Evolutionary conservation across 2,797 vertebrate genomes (phyloP), one percentile per base, ranked within the genome.

Genomic region (Sebastes hopkinsi): DNA sequence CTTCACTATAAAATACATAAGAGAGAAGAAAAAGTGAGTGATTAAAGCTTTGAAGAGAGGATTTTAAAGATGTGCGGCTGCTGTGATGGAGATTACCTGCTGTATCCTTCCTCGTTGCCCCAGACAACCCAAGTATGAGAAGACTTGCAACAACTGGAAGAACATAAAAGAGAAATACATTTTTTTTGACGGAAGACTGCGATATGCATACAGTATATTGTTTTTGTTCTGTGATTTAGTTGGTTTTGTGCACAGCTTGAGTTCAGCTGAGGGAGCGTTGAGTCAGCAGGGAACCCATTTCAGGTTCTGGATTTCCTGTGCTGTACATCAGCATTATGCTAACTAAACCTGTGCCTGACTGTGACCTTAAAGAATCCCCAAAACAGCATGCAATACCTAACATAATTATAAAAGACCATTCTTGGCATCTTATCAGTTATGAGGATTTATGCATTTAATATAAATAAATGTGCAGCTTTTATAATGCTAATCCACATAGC

Each of bases 111-210:
- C 98, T 99, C 89, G 98, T 97, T 95, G 98, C 97, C 92, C 97
- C 97, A 96, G 96, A 98, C 92, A 97, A 97, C 94, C 98, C 98
- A 94, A 99, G 95, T 94, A 99, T 97, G 96, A 98, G 97, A 94
- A 99, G 97, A 98, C 98, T 98, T 98, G 98, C 97, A 97, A 98
- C 97, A 98, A 98, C 99, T 99, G 97, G 62, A 85, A 83, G 68
- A 83, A 79, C 78, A 87, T 61, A 87, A 23, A 23, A 79, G 27
- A 85, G 5, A 75, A 52, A 83, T 77, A 3, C 7, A 54, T 69
- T 83, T 60, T 67, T 67, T 83, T 60, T 67, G 25, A 76, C 27
- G 23, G 6, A 46, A n/a, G n/a, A 32, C 34, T 55, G 29, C 68
- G 34, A 56, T 25, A 16, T 23, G 11, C 12, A 46, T 10, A 46